Conservation (phyloP, 2,113 vertebrate species). For the Nyctibius bracteatus region DNA sequence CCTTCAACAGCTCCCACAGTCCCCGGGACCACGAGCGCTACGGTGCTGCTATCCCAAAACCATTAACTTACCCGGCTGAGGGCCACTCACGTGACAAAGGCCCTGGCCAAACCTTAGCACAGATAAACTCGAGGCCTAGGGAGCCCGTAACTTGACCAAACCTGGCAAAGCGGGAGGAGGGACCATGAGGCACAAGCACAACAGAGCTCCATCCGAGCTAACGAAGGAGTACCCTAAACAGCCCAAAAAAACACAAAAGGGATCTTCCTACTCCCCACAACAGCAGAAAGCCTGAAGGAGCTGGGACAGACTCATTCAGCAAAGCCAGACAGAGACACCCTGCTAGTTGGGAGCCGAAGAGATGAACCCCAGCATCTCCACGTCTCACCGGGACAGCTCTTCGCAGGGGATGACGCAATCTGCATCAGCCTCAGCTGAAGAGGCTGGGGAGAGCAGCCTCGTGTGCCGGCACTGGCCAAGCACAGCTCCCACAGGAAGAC, state of each 20-base stretch:
- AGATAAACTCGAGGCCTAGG: neutral
- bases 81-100: neutral
- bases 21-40: accelerated
- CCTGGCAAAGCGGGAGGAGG: neutral
- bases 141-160: neutral
- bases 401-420: neutral
- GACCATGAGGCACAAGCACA: neutral
- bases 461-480: neutral
- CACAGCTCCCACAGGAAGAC: neutral
- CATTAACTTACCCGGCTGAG: neutral
- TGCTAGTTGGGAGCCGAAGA: neutral
- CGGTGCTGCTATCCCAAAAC: neutral
- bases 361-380: neutral
- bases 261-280: neutral
- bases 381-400: neutral
- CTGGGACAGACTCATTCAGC: neutral
- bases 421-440: neutral
- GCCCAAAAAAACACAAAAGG: neutral
- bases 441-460: neutral
- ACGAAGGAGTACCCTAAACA: neutral
- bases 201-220: neutral
- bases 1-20: neutral
- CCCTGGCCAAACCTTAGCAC: neutral
- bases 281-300: neutral
- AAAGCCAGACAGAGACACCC: neutral